These are phyloP conservation scores for Arizona elegans DNA, from an alignment of 2,113 vertebrate species.

Conservation along the genomic window DNA sequence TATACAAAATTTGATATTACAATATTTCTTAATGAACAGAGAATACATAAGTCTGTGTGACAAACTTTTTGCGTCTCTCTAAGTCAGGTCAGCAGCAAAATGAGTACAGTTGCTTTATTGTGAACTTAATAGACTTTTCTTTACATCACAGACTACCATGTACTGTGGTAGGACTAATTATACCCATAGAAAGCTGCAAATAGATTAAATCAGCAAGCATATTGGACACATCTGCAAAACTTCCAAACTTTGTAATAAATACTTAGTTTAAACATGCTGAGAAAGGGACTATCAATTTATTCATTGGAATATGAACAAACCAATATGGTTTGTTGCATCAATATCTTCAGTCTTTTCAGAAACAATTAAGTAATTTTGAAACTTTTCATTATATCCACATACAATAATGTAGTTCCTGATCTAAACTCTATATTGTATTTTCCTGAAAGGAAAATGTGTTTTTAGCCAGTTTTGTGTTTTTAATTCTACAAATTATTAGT, in stretches of 20 bases:
- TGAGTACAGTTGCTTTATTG: neutral
- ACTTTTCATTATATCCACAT: neutral
- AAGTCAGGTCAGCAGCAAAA: slow-evolving; percentile 34
- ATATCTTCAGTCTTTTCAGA: neutral
- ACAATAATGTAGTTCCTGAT: neutral
- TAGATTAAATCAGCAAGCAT: neutral
- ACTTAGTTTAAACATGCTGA: neutral
- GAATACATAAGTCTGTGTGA: slow-evolving; percentile 12
- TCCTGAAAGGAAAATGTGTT: neutral
- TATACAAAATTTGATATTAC: slow-evolving; percentile 47
- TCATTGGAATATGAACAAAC: no score
- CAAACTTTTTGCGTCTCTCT: slow-evolving; percentile 33
- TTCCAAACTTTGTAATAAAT: neutral
- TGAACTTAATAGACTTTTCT: slow-evolving; percentile 21
- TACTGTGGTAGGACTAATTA: neutral
- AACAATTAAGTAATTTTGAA: neutral
- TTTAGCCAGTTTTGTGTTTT: neutral
- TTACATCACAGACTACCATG: slow-evolving; percentile 16
- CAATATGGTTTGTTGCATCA: neutral
- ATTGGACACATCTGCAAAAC: neutral
- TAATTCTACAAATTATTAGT: neutral
- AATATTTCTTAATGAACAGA: slow-evolving; percentile 52
- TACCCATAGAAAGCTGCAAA: slow-evolving; percentile 2
- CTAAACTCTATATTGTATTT: neutral
- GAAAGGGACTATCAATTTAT: neutral